These are phyloP conservation scores for Spermophilus dauricus DNA, from an alignment of 2,113 vertebrate species.

Conservation along the genomic window DNA sequence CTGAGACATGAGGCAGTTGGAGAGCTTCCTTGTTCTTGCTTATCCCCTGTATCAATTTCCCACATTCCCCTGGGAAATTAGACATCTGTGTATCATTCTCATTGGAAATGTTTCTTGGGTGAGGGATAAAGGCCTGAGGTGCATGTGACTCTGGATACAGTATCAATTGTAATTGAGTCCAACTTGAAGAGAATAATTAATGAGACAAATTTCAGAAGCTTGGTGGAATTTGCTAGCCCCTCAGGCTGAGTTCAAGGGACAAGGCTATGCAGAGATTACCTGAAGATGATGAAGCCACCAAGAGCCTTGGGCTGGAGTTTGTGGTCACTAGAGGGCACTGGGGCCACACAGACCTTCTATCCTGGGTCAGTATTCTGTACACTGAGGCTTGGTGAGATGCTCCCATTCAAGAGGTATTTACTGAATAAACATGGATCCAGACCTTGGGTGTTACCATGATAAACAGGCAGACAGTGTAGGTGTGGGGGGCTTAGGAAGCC, in stretches of 20 bases:
- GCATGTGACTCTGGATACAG: neutral
- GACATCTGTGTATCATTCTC: neutral
- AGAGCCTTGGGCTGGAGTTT: neutral
- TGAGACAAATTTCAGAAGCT: neutral
- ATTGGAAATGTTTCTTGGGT: neutral
- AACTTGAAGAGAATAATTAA: neutral
- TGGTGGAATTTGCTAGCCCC: neutral
- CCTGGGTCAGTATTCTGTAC: neutral
- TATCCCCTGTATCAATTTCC: neutral
- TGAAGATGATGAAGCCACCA: neutral
- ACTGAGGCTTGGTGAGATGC: neutral
- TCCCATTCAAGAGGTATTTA: neutral
- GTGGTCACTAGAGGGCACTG: conserved; percentile 75
- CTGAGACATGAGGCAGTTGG: neutral
- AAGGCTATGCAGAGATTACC: neutral
- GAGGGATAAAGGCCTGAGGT: neutral
- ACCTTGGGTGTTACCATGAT: neutral
- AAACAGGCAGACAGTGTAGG: neutral
- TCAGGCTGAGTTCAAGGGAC: neutral
- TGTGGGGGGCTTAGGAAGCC: neutral
- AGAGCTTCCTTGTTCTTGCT: neutral
- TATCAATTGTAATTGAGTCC: neutral
- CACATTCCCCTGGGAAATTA: neutral
- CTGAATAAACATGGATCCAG: neutral
- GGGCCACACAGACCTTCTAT: neutral